phyloP scores from a whole-genome alignment of 2,888 invertebrate species.

The Cephus sareptanus region DNA sequence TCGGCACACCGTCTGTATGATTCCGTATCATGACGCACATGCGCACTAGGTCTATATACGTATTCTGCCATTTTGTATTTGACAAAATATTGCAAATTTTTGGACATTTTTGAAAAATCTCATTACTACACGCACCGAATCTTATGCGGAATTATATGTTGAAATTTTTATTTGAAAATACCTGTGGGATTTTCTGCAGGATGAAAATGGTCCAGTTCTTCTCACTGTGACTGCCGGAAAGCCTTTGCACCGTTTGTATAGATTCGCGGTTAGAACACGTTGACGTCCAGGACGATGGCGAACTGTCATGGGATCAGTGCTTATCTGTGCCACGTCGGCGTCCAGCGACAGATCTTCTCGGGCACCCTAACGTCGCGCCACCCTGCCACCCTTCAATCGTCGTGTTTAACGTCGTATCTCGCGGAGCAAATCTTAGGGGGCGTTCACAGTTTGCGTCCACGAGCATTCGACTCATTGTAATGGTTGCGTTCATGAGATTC shows the following conservation, averaged over 20 bases:
- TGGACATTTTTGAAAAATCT: not conserved
- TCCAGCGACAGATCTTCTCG: slow-evolving; percentile 27
- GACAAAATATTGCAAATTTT: not conserved
- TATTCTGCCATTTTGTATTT: not conserved
- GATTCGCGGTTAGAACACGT: not conserved
- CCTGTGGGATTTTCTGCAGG: not conserved
- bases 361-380: slow-evolving; percentile 10
- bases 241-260: not conserved
- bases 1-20: not conserved
- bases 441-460: not conserved
- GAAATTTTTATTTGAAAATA: not conserved
- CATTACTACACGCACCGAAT: not conserved
- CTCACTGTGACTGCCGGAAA: not conserved
- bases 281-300: slow-evolving; percentile 5
- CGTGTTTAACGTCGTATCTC: slow-evolving; percentile 30
- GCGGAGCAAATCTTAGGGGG: slow-evolving; percentile 25
- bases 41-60: not conserved
- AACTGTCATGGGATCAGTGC: slow-evolving; percentile 34
- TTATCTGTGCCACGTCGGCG: slow-evolving; percentile 48
- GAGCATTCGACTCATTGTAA: slow-evolving; percentile 8
- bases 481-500: slow-evolving; percentile 19
- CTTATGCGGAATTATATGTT: not conserved
- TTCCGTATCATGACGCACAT: not conserved
- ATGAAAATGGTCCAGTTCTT: not conserved
- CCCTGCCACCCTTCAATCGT: slow-evolving; percentile 14